These are phyloP conservation scores for Poeciliopsis paucimaculata DNA, from an alignment of 2,797 vertebrate species.

Conservation along the genomic window DNA sequence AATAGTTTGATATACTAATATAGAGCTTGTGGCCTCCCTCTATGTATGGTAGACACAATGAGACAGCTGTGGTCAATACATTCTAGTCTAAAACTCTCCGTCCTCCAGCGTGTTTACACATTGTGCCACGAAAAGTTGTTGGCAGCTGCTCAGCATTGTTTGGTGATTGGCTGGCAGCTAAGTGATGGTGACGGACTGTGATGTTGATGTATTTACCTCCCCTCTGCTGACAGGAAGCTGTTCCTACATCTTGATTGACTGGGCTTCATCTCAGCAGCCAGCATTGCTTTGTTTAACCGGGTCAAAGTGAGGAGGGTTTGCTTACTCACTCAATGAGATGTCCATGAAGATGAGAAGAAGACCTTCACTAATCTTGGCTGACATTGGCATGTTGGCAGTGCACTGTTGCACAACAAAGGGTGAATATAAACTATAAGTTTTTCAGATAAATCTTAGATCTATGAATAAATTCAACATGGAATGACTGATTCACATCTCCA, in stretches of 20 bases:
- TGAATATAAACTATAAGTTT: conserved; percentile 26
- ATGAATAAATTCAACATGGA: background rate
- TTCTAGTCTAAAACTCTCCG: conserved; percentile 39
- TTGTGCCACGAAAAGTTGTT: conserved; percentile 51
- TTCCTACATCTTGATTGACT: conserved; percentile 72
- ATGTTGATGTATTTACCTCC: conserved; percentile 80
- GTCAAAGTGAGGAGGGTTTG: conserved; percentile 69
- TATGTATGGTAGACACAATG: conserved; percentile 42
- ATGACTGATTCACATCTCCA: background rate
- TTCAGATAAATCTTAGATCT: background rate
- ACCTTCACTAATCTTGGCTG: conserved; percentile 80
- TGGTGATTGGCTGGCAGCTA: conserved; percentile 72
- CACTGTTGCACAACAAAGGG: conserved; percentile 33
- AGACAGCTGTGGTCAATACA: conserved; percentile 47
- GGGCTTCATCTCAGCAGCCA: conserved; percentile 62
- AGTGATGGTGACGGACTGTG: conserved; percentile 71
- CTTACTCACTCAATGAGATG: conserved; percentile 75
- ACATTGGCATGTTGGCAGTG: conserved; percentile 73
- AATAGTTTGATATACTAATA: conserved; percentile 60
- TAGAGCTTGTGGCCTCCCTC: conserved; percentile 19
- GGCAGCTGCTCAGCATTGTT: conserved; percentile 63
- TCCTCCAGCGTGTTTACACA: conserved; percentile 57
- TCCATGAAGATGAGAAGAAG: conserved; percentile 75
- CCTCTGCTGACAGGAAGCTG: conserved; percentile 69
- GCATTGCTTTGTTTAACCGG: conserved; percentile 75